Conservation (phyloP, 1,140 invertebrate genomes). For the Leptopilina boulardi region DNA sequence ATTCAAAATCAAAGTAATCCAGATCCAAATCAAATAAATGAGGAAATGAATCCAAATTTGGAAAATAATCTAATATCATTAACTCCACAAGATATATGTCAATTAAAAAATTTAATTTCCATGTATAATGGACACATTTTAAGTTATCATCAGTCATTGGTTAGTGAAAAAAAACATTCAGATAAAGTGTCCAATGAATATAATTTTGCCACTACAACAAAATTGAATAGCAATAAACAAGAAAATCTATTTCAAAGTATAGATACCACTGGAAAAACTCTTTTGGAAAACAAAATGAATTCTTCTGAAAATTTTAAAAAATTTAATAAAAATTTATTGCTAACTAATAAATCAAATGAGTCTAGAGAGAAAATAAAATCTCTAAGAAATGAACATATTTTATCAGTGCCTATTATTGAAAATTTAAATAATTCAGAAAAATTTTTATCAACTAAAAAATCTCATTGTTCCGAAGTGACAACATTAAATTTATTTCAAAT, state of each 20-base stretch:
- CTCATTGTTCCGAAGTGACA: background rate
- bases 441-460: background rate
- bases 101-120: conserved; percentile 9
- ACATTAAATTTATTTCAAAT: conserved; percentile 7
- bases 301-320: background rate
- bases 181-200: background rate
- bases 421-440: background rate
- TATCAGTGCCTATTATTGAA: background rate
- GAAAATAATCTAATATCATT: background rate
- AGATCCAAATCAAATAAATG: background rate
- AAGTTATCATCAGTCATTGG: background rate
- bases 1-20: background rate
- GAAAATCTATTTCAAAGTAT: background rate
- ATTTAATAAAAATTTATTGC: background rate
- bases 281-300: background rate
- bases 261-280: background rate
- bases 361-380: background rate
- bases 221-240: background rate
- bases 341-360: background rate
- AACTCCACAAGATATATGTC: background rate
- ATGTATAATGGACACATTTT: background rate
- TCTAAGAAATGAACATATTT: background rate
- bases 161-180: background rate
- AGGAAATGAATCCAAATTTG: background rate
- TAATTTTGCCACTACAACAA: background rate